Base-by-base conservation (phyloP, 2,113 vertebrate species). In the Ramphastos sulfuratus region DNA sequence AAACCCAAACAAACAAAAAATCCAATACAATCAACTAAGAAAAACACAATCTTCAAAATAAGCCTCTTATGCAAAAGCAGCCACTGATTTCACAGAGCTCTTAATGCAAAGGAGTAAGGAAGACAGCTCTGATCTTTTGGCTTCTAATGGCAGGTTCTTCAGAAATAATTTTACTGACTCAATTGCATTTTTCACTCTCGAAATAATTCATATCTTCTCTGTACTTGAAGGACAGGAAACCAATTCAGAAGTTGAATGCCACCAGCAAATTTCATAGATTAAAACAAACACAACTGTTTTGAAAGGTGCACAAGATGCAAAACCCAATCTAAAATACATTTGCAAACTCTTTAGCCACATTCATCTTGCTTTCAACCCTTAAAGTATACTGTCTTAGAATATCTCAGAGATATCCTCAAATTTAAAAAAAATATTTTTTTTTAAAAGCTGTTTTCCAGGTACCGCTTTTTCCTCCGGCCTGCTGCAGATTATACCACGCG, bases 401-500 rank as follows among this genome's bases (percentile, higher is more conserved):
- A 35, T 19, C 50, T 12, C 17, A 2, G 24, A 12, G 18, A 55
- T 17, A 35, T 17, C 18, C 8, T 21, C n/a, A 42, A 39, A 7
- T 17, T 61, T 28, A 19, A 33, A 37, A 28, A 11, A 15, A 54
- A 42, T 39, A 42, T 39, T 39, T 39, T 9, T 39, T 39, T 39
- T 39, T 39, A 39, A 39, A 39, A 39, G 37, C 9, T 39, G 42
- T 42, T 16, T 82, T n/a, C n/a, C 50, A 59, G 17, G 42, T 0
- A 15, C 33, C 4, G 24, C 48, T 56, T 1, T 10, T 24, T 16
- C 4, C 24, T 30, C 50, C 7, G 12, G 30, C 50, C 63, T 3
- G 31, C 3, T 1, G 3, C 55, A 10, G 70, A 44, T 15, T 0
- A 11, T 1, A 31, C 42, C 77, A 1, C 7, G 1, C 8, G 4